Conservation (phyloP, 2,113 vertebrate genomes). For the Pseudopodoces humilis region DNA sequence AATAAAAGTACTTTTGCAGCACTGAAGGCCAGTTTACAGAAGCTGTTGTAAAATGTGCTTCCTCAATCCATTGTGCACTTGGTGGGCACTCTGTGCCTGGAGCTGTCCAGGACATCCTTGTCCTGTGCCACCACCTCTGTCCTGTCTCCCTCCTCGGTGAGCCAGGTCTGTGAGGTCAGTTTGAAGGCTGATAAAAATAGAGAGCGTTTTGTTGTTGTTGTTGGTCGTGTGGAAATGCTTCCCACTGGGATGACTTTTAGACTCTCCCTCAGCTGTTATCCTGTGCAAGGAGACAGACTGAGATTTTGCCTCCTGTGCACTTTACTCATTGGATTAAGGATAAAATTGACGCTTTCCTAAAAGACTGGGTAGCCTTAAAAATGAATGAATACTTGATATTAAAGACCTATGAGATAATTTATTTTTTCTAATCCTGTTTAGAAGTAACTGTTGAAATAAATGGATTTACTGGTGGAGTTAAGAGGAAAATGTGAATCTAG, state of each 20-base stretch:
- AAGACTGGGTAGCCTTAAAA: not conserved
- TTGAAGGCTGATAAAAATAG: not conserved
- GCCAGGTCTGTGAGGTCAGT: not conserved
- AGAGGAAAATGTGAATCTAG: not conserved
- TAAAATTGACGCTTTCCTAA: not conserved
- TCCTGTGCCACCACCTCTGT: no score
- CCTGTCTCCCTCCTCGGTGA: not conserved
- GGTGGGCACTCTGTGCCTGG: not conserved
- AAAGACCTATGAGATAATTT: not conserved
- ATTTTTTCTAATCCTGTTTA: slow-evolving; percentile 19
- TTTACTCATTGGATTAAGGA: slow-evolving; percentile 34
- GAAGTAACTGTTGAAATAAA: slow-evolving; percentile 10
- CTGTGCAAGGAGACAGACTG: not conserved
- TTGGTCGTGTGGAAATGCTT: not conserved
- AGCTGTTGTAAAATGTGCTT: not conserved
- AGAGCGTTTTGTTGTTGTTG: not conserved
- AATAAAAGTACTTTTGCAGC: not conserved
- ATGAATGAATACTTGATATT: not conserved
- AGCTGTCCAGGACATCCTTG: no score
- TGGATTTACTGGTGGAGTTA: not conserved
- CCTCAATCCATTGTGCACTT: not conserved
- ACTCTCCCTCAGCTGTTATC: not conserved
- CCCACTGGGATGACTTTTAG: not conserved
- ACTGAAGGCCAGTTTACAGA: not conserved
- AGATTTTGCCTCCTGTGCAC: slow-evolving; percentile 2